These are phyloP conservation scores for Malthinus seriepunctatus DNA, from an alignment of 2,888 invertebrate species.

Conservation along the genomic window DNA sequence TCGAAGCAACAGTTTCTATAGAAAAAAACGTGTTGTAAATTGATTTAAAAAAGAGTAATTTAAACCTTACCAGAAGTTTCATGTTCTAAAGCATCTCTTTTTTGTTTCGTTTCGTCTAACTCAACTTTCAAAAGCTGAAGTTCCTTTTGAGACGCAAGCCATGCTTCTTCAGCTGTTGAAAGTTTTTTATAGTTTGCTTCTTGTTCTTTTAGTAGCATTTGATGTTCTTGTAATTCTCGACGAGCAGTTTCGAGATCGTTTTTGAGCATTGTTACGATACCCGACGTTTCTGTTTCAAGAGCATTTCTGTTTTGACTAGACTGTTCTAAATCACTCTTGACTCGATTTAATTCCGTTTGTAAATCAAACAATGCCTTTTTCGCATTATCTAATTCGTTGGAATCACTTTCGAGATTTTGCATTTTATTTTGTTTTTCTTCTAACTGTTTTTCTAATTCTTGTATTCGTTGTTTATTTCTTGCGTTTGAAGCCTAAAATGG, in stretches of 20 bases:
- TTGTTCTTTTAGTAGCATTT: constrained; percentile 29
- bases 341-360: constrained; percentile 61
- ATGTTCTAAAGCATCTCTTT: neutral
- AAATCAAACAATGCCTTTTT: constrained; percentile 67
- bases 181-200: constrained; percentile 55
- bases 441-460: constrained; percentile 56
- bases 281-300: no score
- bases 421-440: constrained; percentile 54
- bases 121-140: constrained; percentile 7
- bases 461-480: constrained; percentile 54
- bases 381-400: constrained; percentile 65
- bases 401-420: constrained; percentile 58
- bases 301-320: constrained; percentile 24
- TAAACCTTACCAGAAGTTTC: neutral
- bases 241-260: no score
- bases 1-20: constrained; percentile 5
- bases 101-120: neutral
- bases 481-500: constrained; percentile 55
- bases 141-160: constrained; percentile 38
- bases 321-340: constrained; percentile 59
- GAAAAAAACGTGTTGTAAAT: no score
- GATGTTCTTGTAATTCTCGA: no score
- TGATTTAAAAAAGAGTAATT: no score
- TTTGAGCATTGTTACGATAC: no score
- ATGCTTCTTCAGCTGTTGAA: constrained; percentile 36